Conservation (phyloP, 1,140 invertebrate species). For the Pygmarrhopalites habei region DNA sequence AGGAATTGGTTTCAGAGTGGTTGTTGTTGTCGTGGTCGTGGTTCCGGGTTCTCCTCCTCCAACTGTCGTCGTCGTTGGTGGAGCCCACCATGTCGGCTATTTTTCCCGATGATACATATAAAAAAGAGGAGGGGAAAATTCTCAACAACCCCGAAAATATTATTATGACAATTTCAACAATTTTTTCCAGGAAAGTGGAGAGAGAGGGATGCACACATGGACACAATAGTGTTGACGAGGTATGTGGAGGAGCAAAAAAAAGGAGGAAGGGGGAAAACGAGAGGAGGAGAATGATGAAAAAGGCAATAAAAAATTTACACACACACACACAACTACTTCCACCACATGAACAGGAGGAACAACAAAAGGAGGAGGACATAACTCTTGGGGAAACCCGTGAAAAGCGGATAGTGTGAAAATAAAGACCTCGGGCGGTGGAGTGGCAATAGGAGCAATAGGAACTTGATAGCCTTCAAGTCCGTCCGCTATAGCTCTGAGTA, state of each 20-base stretch:
- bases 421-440: background rate
- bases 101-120: background rate
- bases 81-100: slow-evolving; percentile 10
- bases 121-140: background rate
- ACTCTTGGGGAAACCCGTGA: no score
- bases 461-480: background rate
- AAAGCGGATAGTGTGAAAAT: no score
- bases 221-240: background rate
- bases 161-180: no score
- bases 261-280: no score
- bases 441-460: background rate
- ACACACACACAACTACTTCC: no score
- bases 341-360: no score
- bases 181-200: background rate
- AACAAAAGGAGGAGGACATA: no score
- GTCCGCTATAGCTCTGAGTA: background rate
- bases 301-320: no score
- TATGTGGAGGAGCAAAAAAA: no score
- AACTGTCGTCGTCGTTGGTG: slow-evolving; percentile 7
- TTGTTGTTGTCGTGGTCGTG: slow-evolving; percentile 4
- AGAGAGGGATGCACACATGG: background rate
- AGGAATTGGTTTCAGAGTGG: background rate
- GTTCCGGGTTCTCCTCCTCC: slow-evolving; percentile 2
- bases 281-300: no score
- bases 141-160: no score